Evolutionary conservation across 2,797 vertebrate genomes (phyloP).

Genomic region (Tadarida brasiliensis): DNA sequence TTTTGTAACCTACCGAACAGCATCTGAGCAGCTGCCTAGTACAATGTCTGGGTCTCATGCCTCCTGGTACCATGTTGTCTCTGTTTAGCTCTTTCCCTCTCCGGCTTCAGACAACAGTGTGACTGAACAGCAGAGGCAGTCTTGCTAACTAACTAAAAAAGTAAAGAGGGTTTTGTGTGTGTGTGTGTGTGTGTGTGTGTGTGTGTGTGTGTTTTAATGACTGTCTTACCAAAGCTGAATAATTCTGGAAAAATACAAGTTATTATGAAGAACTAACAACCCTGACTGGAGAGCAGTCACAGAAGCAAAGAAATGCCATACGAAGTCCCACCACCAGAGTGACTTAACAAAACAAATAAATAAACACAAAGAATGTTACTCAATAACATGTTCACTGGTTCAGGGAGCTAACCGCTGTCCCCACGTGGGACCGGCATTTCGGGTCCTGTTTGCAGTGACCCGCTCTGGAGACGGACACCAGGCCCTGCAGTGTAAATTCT

Average conservation of each 20-base stretch:
- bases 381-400: neutral
- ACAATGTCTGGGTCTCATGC: neutral
- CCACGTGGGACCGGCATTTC: fast-evolving
- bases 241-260: neutral
- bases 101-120: neutral
- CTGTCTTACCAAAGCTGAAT: neutral
- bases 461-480: neutral
- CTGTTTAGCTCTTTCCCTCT: neutral
- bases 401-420: neutral
- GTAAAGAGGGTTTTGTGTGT: neutral
- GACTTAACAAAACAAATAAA: neutral
- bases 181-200: too few relatives aligned
- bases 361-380: neutral
- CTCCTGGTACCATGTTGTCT: fast-evolving
- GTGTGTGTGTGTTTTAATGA: neutral
- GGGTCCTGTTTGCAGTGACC: neutral
- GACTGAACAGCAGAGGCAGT: neutral
- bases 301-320: neutral
- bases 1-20: neutral
- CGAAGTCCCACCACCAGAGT: neutral
- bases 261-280: neutral
- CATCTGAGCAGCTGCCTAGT: neutral
- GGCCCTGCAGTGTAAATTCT: neutral
- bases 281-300: neutral
- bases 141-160: neutral